Base-by-base conservation (phyloP, 2,888 invertebrate genomes). In the Bruchidius siliquastri region DNA sequence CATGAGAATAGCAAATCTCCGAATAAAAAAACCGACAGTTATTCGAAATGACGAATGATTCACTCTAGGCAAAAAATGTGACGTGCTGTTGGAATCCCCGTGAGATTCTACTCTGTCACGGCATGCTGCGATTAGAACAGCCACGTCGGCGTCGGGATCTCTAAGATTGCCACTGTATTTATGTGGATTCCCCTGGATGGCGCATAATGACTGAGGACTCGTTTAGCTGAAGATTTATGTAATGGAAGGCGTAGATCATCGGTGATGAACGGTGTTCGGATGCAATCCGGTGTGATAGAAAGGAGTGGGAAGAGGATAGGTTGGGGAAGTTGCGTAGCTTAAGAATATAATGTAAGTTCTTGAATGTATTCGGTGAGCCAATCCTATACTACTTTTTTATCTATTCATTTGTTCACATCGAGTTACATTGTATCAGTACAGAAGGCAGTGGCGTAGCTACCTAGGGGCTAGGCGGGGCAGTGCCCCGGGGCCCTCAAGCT, bases 221-320 rank as follows among this genome's bases (percentile, higher is more conserved):
- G 49, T 49, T 49, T 49, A 49, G 49, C 49, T 85, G 84, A 84
- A 85, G 85, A 85, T 84, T 85, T 85, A 85, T 85, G 84, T 85
- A 84, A 85, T 85, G 85, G 85, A 84, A 85, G 84, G 83, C 85
- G 84, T 85, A 84, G 84, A 85, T 85, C 85, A 85, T 85, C 85
- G 82, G 81, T 81, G 84, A 85, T 85, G 85, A 84, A 83, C 85
- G 79, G 83, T 49, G 49, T 49, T 49, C 49, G 13, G 49, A 13
- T 1, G 49, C 49, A 49, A 49, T 49, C 13, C 18, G 18, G 49
- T 49, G 49, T 49, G 49, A 49, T 49, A 13, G 49, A 4, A 49
- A 49, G 10, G 6, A 13, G 49, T 8, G 13, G 10, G 13, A 49
- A 49, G 18, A 18, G 49, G 49, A 49, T 3, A 13, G 49, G 18